Evolutionary conservation across 2,113 vertebrate species (phyloP), one percentile per base, ranked within the genome.

Genomic region (Bubo scandiacus): DNA sequence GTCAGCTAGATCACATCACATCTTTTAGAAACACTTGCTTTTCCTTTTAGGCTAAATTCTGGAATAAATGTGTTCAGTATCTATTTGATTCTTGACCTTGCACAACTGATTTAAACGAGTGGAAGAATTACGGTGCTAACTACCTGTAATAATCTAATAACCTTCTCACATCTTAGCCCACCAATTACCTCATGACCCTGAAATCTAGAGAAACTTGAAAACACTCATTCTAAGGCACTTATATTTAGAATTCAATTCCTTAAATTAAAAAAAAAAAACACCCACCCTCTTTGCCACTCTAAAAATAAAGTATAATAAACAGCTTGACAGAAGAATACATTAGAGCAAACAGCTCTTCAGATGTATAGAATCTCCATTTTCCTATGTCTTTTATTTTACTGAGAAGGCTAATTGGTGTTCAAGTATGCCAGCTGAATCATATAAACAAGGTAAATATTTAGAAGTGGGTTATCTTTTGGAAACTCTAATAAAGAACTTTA

Each of bases 271-370:
- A 67, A 62, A 71, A 27, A 20, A 29, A 32, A 42, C 57, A 10
- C 4, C 11, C 5, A 72, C 14, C 5, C 23, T 83, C 72, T 75
- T 96, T 88, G 34, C 3, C 57, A 75, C 15, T 95, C 95, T 47
- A 86, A 96, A 97, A 96, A 90, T 61, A 38, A 95, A 47, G 11
- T 86, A 65, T 32, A 95, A 55, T 88, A 85, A 96, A 92, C 45
- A 96, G 61, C 66, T 96, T 95, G 62, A 86, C 42, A 55, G 66
- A 73, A 66, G 40, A 94, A 67, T 72, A 71, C 29, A 54, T 92
- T 88, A 90, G 34, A 65, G 11, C 12, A 80, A 77, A 67, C 7
- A 95, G 11, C 38, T 94, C 22, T 12, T 88, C 25, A 92, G 19
- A 80, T 40, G 10, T 85, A 63, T 7, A 86, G 55, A 95, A 94